Base-by-base conservation (phyloP, 2,888 invertebrate genomes). In the Dendrolimus pini region DNA sequence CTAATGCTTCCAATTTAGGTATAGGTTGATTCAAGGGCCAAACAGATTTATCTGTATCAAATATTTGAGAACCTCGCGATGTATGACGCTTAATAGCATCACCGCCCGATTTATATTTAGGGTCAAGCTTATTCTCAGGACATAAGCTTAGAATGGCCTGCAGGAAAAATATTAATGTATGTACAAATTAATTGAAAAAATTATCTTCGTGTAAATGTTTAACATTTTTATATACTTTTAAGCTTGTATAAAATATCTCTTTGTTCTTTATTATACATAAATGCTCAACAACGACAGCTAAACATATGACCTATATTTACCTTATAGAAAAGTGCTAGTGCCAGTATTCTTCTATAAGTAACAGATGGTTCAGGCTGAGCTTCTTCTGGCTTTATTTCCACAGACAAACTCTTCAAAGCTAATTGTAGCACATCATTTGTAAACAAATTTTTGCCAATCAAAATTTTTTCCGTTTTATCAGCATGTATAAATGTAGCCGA, bases 21-120 rank as follows among this genome's bases (percentile, higher is more conserved):
- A 96, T 83, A 0, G 96, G 94, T 72, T 96, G 89, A 62, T 94
- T 94, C n/a, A 96, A 72, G 1, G 97, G 96, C 92, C 94, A 96
- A 14, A 94, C 73, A 42, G 87, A 89, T 71, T 93, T 91, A 63
- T 95, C 93, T 0, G 94, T 94, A 56, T 95, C 94, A 74, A 92
- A 97, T 52, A 87, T 89, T 78, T 96, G 96, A 7, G 84, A 89
- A 1, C 94, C 96, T 13, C 92, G 92, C 0, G 96, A 96, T 1
- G 93, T 74, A 0, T 89, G 90, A 47, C 96, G 91, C 58, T 92
- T 88, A 6, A 95, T 78, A 3, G 90, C 74, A 2, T 82, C 75
- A 0, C 92, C 93, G 0, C 95, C 96, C 55, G 93, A 93, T 57
- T 80, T 80, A 53, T 92, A 82, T 61, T 81, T 89, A 1, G 84